A percentile compares a stretch with the other conserved stretches of the same genome.
Evolutionary conservation across 2,888 invertebrate genomes (phyloP).

Genomic region (Drosophila borborema): DNA sequence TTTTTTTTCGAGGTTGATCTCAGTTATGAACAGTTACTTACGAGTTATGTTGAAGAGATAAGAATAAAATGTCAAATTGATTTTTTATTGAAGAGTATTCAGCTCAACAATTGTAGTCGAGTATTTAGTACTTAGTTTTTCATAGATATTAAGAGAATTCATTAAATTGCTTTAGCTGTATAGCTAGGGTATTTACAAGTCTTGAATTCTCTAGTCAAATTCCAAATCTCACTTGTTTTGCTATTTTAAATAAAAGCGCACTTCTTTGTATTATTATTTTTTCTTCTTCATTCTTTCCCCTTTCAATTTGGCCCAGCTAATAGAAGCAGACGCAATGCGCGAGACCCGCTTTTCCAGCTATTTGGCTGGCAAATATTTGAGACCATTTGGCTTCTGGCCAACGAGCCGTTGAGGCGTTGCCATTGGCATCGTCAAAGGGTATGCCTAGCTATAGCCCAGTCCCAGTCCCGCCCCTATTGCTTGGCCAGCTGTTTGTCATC

Average conservation of each 20-base stretch:
- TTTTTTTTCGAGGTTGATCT: no score
- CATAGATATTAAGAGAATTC: no score
- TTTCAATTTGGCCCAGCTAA: conserved; percentile 69
- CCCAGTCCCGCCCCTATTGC: not conserved
- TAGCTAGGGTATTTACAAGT: not conserved
- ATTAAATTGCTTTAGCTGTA: no score
- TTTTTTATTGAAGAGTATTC: no score
- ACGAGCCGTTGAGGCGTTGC: conserved; percentile 54
- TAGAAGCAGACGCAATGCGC: conserved; percentile 31
- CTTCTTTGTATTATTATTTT: conserved; percentile 17
- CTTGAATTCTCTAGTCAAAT: not conserved
- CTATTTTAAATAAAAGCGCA: not conserved
- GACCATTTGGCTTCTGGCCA: conserved; percentile 53
- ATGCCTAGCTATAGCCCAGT: not conserved
- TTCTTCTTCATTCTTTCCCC: conserved; percentile 25
- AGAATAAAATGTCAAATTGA: no score
- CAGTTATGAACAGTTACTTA: no score
- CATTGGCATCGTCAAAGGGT: conserved; percentile 64
- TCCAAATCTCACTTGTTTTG: not conserved
- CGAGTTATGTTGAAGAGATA: no score
- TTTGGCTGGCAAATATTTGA: conserved; percentile 68
- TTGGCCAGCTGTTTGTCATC: conserved; percentile 62
- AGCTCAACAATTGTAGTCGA: no score
- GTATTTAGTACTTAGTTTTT: no score
- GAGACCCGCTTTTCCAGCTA: conserved; percentile 61